Evolutionary conservation across 2,888 invertebrate species (phyloP).

Genomic region (Acanthosepion pharaonis): DNA sequence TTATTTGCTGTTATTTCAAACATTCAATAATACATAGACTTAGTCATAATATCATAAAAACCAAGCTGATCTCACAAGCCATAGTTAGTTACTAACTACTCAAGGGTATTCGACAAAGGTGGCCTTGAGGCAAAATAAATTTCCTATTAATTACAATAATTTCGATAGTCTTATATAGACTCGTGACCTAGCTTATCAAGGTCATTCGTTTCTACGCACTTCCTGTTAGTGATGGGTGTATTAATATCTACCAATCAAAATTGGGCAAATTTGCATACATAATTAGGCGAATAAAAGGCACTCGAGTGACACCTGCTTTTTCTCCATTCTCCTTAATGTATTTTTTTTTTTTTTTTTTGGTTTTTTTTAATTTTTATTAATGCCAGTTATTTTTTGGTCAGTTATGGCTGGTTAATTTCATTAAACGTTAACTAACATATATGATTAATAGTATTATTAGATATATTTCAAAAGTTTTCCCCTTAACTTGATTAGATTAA

Average conservation of each 20-base stretch:
- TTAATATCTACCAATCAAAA: conserved; percentile 42
- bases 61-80: neutral
- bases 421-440: neutral
- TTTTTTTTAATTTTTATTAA: too few species aligned
- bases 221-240: conserved; percentile 38
- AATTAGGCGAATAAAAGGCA: neutral
- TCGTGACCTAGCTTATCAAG: neutral
- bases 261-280: neutral
- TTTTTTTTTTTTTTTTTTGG: neutral
- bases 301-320: neutral
- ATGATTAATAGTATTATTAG: too few species aligned
- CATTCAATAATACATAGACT: too few species aligned
- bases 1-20: too few species aligned
- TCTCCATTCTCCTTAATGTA: neutral
- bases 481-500: too few species aligned
- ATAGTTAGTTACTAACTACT: too few species aligned
- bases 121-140: too few species aligned
- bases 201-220: neutral
- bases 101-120: too few species aligned
- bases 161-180: neutral
- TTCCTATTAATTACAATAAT: neutral
- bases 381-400: neutral
- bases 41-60: too few species aligned
- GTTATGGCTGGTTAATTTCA: neutral
- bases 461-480: too few species aligned